Evolutionary conservation across 1,140 invertebrate genomes (phyloP).

Genomic region (Ruditapes philippinarum): DNA sequence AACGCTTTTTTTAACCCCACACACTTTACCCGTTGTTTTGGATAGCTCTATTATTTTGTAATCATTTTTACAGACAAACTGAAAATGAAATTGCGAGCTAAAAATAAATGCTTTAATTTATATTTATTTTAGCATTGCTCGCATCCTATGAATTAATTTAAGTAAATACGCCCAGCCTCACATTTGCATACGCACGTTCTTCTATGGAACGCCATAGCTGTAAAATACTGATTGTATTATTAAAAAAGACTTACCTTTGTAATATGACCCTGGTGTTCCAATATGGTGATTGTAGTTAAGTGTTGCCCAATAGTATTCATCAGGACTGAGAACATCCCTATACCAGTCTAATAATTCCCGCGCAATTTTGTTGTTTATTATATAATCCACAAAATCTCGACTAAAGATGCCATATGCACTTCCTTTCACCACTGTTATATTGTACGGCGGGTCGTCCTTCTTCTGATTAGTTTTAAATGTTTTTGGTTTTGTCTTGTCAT

Average conservation of each 20-base stretch:
- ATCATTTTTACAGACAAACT: no score
- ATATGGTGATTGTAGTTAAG: slow-evolving; percentile 77
- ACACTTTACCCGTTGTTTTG: no score
- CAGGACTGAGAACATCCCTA: slow-evolving; percentile 77
- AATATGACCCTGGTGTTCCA: slow-evolving; percentile 73
- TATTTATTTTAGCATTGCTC: no score
- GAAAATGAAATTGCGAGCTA: no score
- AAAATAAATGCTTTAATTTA: no score
- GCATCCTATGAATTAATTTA: no score
- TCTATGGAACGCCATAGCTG: no score
- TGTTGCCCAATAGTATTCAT: slow-evolving; percentile 82
- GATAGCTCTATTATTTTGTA: no score
- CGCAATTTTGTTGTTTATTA: slow-evolving; percentile 70
- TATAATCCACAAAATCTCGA: slow-evolving; percentile 77
- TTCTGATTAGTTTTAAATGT: slow-evolving; percentile 56
- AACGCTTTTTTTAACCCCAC: no score
- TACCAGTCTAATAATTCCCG: slow-evolving; percentile 77
- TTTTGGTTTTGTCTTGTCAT: slow-evolving; percentile 9
- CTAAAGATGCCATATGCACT: slow-evolving; percentile 82
- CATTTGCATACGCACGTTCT: no score
- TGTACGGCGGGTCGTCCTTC: slow-evolving; percentile 74
- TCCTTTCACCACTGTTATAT: slow-evolving; percentile 80
- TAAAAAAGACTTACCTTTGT: slow-evolving; percentile 39
- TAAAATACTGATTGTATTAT: no score
- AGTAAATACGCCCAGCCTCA: no score